Evolutionary conservation across 2,113 vertebrate species (phyloP).

Genomic region (Platycercus adscitus): DNA sequence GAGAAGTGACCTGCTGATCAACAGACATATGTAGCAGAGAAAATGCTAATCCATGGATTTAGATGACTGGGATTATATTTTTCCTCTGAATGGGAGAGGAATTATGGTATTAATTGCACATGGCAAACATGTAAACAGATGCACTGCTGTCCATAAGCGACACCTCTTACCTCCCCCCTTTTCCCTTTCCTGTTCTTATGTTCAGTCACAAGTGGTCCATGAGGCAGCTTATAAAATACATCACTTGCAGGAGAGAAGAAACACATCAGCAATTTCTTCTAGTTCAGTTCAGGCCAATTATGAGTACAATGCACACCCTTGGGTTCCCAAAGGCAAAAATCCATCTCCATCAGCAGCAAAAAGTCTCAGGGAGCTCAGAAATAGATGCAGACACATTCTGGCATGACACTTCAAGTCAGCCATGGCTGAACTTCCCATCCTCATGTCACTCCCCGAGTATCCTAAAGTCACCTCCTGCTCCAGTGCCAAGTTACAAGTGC

Average conservation of each 20-base stretch:
- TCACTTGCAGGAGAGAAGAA: slow-evolving; percentile 30
- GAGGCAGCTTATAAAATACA: slow-evolving; percentile 37
- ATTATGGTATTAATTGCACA: neutral
- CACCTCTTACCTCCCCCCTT: neutral
- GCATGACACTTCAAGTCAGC: slow-evolving; percentile 1
- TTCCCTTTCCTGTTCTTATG: neutral
- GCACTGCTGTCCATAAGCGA: accelerated
- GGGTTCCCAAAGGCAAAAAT: slow-evolving; percentile 71
- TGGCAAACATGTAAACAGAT: neutral
- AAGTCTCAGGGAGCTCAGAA: slow-evolving; percentile 44
- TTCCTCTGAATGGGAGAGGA: neutral
- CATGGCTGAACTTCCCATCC: neutral
- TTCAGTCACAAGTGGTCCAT: neutral
- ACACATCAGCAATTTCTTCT: slow-evolving; percentile 72
- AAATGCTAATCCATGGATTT: neutral
- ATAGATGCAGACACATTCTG: slow-evolving; percentile 17
- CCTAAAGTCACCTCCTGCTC: neutral
- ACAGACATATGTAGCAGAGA: neutral
- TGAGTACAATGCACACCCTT: slow-evolving; percentile 59
- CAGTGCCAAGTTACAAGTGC: neutral
- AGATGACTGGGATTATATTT: neutral
- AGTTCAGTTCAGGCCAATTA: slow-evolving; percentile 70
- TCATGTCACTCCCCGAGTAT: neutral
- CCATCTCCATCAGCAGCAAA: slow-evolving; percentile 64
- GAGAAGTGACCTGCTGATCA: neutral